Evolutionary conservation across 2,888 invertebrate species (phyloP), one percentile per base, ranked within the genome.

Genomic region (Eucriotettix oculatus): DNA sequence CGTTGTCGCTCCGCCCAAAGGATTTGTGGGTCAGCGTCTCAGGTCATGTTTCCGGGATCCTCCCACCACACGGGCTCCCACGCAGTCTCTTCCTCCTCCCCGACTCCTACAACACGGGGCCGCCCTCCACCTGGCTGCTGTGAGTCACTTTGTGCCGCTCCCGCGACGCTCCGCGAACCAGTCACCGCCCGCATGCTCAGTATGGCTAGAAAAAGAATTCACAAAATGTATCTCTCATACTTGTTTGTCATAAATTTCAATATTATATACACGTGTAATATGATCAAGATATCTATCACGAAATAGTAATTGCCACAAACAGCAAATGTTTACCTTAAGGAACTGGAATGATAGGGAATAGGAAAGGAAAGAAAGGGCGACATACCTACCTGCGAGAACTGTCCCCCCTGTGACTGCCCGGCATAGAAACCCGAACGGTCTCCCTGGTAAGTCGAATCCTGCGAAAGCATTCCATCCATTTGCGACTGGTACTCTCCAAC

Each of bases 381-480:
- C 48, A 41, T 53, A 57, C 60, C 17, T 58, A 66, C 66, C 67
- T 74, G 73, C 16, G 73, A 71, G 66, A 72, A 74, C 65, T 71
- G 72, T 11, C 68, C 69, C 60, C 75, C 75, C 66, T 75, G 75
- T 57, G 75, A 75, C 48, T 62, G 61, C 9, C 54, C 58, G 29
- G 59, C 63, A 54, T 67, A 67, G 65, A 68, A 69, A 56, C 66
- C 69, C 7, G 66, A 65, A 61, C 77, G 71, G 67, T 77, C 78
- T 54, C 79, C 88, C 75, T 89, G 88, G 76, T 88, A 90, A 66
- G 86, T 86, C 55, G 89, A 89, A 75, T 92, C 95, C 78, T 96
- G 96, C 57, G 95, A 96, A 69, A 96, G 78, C 69, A 96, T 81
- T 60, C 91, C 93, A 73, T 96, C 96, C 78, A 93, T 90, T 78